A percentile compares a stretch with the other conserved stretches of the same genome.
phyloP scores from a whole-genome alignment of 1,140 invertebrate species.

The Hypsibius dujardini region DNA sequence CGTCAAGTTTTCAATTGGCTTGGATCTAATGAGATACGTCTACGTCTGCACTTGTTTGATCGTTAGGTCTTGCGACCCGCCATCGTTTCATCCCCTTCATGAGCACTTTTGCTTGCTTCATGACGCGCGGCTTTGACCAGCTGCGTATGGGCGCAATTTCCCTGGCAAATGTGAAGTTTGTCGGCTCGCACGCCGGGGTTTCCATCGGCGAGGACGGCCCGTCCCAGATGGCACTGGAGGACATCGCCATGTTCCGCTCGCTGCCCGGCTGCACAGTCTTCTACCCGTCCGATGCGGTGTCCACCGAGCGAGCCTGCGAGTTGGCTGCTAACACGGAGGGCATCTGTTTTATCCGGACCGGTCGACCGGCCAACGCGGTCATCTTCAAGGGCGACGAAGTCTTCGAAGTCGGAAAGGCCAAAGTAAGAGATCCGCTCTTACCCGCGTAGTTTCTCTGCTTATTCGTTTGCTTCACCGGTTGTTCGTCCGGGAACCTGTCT shows the following conservation, averaged over 20 bases:
- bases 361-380: constrained; percentile 67
- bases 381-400: constrained; percentile 69
- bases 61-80: constrained; percentile 48
- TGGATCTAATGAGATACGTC: not conserved
- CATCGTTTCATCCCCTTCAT: constrained; percentile 73
- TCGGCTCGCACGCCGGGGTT: constrained; percentile 80
- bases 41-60: not conserved
- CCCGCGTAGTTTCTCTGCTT: not conserved
- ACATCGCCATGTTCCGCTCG: constrained; percentile 80
- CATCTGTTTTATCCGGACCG: constrained; percentile 86
- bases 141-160: constrained; percentile 98
- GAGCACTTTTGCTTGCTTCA: constrained; percentile 94
- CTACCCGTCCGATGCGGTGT: constrained; percentile 90
- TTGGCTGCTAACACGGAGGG: constrained; percentile 86
- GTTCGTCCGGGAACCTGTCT: not conserved
- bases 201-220: constrained; percentile 90
- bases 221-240: constrained; percentile 98
- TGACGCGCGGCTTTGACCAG: constrained; percentile 86
- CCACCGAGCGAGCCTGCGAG: constrained; percentile 76
- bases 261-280: constrained; percentile 83
- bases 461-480: constrained; percentile 1
- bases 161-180: constrained; percentile 90
- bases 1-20: constrained; percentile 26
- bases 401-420: constrained; percentile 49
- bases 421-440: constrained; percentile 30